Percentiles rank a stretch among this genome's conserved stretches.
Evolutionary conservation across 2,888 invertebrate species (phyloP).

Genomic region (Xylota sylvarum): DNA sequence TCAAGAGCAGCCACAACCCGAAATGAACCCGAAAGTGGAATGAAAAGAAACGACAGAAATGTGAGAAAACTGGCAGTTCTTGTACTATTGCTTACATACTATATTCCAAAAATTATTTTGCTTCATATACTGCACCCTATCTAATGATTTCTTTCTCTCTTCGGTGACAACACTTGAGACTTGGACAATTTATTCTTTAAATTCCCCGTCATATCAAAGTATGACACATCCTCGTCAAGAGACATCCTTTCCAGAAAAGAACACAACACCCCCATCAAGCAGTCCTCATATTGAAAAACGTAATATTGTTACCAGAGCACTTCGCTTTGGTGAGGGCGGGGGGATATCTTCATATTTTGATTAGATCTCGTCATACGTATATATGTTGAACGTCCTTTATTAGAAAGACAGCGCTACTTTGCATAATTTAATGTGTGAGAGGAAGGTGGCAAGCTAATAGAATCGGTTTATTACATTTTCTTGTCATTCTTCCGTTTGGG

Average conservation of each 20-base stretch:
- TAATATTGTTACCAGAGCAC: constrained; percentile 2
- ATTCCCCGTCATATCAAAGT: not conserved
- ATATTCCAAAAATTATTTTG: not conserved
- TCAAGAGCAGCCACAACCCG: too few relatives aligned
- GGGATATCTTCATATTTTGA: constrained; percentile 1
- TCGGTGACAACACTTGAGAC: not conserved
- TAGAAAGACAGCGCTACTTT: not conserved
- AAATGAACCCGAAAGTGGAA: too few relatives aligned
- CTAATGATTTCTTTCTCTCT: constrained; percentile 1
- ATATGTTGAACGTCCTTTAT: not conserved
- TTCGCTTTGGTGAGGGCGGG: not conserved
- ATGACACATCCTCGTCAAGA: not conserved
- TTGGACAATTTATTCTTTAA: constrained; percentile 13
- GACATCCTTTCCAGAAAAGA: not conserved
- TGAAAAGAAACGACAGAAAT: too few relatives aligned
- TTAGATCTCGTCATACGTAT: constrained; percentile 1
- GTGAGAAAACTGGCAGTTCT: too few relatives aligned
- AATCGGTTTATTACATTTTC: not conserved
- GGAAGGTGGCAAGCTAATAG: not conserved
- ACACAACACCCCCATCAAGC: not conserved
- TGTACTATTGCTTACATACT: too few relatives aligned
- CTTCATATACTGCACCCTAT: not conserved
- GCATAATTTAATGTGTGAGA: not conserved
- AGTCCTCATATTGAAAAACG: constrained; percentile 22
- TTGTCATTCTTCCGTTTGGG: not conserved